Evolutionary conservation across 2,888 invertebrate species (phyloP).

Genomic region (Ditylenchus weischeri): DNA sequence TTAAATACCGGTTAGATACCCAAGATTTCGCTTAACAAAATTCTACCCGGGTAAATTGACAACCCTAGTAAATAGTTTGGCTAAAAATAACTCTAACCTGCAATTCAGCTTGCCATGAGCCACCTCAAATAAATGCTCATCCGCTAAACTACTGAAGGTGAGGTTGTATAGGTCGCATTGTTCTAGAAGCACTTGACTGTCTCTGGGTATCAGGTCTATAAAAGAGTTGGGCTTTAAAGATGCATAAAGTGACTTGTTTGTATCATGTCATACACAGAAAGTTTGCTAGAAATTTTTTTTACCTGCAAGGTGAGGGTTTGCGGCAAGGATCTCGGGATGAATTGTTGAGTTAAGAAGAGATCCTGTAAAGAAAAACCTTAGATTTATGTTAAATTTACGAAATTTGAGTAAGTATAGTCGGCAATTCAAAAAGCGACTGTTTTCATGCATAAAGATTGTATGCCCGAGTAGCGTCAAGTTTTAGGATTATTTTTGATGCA

Average conservation of each 20-base stretch:
- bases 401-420: too few species aligned
- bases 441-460: not conserved
- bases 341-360: conserved; percentile 36
- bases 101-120: conserved; percentile 34
- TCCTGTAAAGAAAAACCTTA: conserved; percentile 22
- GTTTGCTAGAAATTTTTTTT: too few species aligned
- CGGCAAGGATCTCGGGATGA: conserved; percentile 32
- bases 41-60: too few species aligned
- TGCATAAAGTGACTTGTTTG: too few species aligned
- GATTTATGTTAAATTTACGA: too few species aligned
- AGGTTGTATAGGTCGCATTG: conserved; percentile 45
- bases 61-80: too few species aligned
- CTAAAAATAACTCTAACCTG: conserved; percentile 26
- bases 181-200: conserved; percentile 27
- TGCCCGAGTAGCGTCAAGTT: too few species aligned
- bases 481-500: too few species aligned
- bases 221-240: not conserved
- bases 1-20: too few species aligned
- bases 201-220: conserved; percentile 27
- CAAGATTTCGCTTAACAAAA: too few species aligned
- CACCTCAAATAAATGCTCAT: conserved; percentile 35
- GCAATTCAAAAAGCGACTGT: too few species aligned
- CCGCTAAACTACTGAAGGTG: conserved; percentile 38
- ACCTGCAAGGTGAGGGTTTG: conserved; percentile 20
- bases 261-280: too few species aligned